Percentiles rank a stretch among this genome's conserved stretches.
Conservation (phyloP, 2,797 vertebrate species). For the Rhabdomys pumilio region DNA sequence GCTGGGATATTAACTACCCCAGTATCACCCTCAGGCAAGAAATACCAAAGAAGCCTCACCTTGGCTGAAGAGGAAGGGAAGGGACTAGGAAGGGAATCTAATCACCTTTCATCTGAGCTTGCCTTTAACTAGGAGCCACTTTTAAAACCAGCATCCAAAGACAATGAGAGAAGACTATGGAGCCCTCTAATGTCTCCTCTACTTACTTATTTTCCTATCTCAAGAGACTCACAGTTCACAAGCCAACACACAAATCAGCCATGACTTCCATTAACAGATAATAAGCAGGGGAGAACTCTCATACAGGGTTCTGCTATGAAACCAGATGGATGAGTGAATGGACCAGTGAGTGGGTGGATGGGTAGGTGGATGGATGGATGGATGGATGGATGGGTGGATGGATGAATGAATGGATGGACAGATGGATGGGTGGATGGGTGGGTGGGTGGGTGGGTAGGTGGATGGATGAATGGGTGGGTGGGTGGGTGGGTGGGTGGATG, state of each 20-base stretch:
- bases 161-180: not conserved
- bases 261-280: not conserved
- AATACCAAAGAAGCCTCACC: not conserved
- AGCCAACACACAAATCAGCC: conserved; percentile 3
- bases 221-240: conserved; percentile 25
- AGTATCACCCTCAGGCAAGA: not conserved
- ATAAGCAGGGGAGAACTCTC: not conserved
- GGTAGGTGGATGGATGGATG: not conserved
- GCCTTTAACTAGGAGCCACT: conserved; percentile 5
- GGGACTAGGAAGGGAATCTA: not conserved
- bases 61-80: conserved; percentile 2
- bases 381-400: no score
- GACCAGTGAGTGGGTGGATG: not conserved
- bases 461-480: not conserved
- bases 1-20: not conserved
- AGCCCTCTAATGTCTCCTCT: not conserved
- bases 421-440: no score
- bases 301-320: conserved; percentile 30
- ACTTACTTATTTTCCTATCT: not conserved
- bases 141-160: conserved; percentile 30
- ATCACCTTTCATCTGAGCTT: not conserved
- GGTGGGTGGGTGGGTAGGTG: not conserved
- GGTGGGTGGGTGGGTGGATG: not conserved
- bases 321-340: not conserved
- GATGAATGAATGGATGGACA: no score